These are phyloP conservation scores for Hedya salicella DNA, from an alignment of 2,888 invertebrate genomes.

Conservation along the genomic window DNA sequence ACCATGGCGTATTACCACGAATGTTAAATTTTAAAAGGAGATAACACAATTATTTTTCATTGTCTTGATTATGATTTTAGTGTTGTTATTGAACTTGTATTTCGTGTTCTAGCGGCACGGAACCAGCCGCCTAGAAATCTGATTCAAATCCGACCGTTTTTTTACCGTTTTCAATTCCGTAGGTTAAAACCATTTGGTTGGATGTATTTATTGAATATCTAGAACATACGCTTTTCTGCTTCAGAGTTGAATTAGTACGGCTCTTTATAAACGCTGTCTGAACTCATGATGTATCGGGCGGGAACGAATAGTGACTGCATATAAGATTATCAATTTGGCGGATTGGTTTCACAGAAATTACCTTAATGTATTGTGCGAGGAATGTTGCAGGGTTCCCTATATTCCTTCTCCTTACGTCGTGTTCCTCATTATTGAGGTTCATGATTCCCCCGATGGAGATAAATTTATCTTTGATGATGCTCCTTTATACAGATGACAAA, in stretches of 20 bases:
- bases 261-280: slow-evolving; percentile 37
- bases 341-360: slow-evolving; percentile 23
- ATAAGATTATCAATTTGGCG: slow-evolving; percentile 32
- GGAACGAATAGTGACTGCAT: slow-evolving; percentile 30
- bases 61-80: too few relatives aligned
- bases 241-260: not conserved
- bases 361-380: not conserved
- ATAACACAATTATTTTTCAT: too few relatives aligned
- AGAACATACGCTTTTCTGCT: not conserved
- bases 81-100: too few relatives aligned
- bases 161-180: slow-evolving; percentile 33
- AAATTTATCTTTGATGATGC: too few relatives aligned
- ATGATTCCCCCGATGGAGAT: too few relatives aligned
- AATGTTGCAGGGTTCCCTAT: not conserved
- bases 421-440: too few relatives aligned
- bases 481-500: too few relatives aligned
- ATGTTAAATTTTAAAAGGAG: too few relatives aligned
- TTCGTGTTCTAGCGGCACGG: slow-evolving; percentile 24
- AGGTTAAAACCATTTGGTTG: not conserved
- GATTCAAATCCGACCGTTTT: slow-evolving; percentile 6
- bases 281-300: slow-evolving; percentile 34
- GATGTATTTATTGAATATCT: not conserved
- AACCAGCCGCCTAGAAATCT: not conserved
- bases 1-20: too few relatives aligned
- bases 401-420: too few relatives aligned